These are phyloP conservation scores for Sebastes aleutianus DNA, from an alignment of 2,797 vertebrate genomes.

Conservation along the genomic window DNA sequence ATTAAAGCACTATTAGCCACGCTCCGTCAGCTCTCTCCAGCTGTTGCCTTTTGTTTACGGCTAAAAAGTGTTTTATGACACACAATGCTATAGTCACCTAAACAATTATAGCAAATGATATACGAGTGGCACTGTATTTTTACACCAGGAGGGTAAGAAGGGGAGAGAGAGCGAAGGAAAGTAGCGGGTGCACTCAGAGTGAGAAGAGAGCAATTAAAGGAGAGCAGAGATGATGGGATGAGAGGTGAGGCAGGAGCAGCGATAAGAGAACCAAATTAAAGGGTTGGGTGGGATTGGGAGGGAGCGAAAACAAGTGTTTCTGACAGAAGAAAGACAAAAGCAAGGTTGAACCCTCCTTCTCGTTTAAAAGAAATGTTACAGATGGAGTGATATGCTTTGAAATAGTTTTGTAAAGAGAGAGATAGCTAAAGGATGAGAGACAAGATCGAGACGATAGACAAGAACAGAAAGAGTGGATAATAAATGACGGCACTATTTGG, in stretches of 20 bases:
- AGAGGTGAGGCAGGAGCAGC: background rate
- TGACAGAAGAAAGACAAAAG: constrained; percentile 19
- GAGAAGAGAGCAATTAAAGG: constrained; percentile 36
- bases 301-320: constrained; percentile 20
- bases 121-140: constrained; percentile 59
- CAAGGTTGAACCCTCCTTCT: background rate
- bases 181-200: background rate
- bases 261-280: constrained; percentile 26
- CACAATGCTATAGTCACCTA: constrained; percentile 74
- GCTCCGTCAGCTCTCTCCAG: constrained; percentile 75
- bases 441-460: background rate
- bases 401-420: background rate
- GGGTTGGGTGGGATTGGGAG: background rate
- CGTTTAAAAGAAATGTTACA: background rate
- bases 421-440: background rate
- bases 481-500: background rate
- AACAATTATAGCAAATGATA: constrained; percentile 81
- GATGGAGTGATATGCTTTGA: background rate
- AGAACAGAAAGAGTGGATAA: background rate
- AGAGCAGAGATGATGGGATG: constrained; percentile 19
- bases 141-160: background rate
- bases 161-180: background rate
- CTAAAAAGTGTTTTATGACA: constrained; percentile 76
- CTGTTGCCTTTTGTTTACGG: constrained; percentile 84
- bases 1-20: constrained; percentile 83